phyloP scores from a whole-genome alignment of 1,140 invertebrate genomes.

The Tigriopus japonicus region DNA sequence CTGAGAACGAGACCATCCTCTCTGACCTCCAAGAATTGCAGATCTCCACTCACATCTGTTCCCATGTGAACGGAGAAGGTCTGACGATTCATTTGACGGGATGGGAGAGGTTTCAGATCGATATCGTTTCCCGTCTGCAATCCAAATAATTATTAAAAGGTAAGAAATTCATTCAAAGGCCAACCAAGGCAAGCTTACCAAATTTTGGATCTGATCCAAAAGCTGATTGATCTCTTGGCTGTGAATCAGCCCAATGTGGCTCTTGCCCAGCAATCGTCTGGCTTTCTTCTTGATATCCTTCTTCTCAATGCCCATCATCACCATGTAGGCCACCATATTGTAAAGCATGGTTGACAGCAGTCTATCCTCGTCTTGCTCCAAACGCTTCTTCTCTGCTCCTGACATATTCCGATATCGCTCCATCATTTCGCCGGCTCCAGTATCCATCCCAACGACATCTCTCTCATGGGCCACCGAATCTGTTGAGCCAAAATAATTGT shows the following conservation, averaged over 20 bases:
- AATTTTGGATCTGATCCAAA: conserved; percentile 78
- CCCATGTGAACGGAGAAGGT: conserved; percentile 95
- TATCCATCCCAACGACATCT: conserved; percentile 99
- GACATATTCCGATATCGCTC: conserved; percentile 85
- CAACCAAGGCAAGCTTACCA: conserved; percentile 46
- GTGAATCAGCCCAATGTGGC: conserved; percentile 91
- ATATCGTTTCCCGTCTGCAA: conserved; percentile 71
- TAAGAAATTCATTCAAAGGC: neutral
- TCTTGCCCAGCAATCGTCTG: conserved; percentile 83
- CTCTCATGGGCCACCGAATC: conserved; percentile 94
- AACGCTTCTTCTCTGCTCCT: conserved; percentile 76
- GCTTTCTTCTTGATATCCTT: conserved; percentile 47
- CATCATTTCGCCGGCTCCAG: conserved; percentile 97
- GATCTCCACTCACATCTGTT: conserved; percentile 65
- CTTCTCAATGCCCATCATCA: conserved; percentile 66
- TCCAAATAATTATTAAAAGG: conserved; percentile 12
- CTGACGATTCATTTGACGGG: conserved; percentile 79
- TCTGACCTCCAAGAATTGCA: conserved; percentile 92
- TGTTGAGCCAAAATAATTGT: too few species aligned
- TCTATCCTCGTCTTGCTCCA: conserved; percentile 96
- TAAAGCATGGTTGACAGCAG: conserved; percentile 86
- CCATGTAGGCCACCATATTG: conserved; percentile 87
- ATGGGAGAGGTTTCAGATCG: conserved; percentile 69
- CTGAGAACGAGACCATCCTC: conserved; percentile 90
- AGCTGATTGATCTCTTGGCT: conserved; percentile 93